These are phyloP conservation scores for Heterocephalus glaber DNA, from an alignment of 2,113 vertebrate genomes.

Conservation along the genomic window DNA sequence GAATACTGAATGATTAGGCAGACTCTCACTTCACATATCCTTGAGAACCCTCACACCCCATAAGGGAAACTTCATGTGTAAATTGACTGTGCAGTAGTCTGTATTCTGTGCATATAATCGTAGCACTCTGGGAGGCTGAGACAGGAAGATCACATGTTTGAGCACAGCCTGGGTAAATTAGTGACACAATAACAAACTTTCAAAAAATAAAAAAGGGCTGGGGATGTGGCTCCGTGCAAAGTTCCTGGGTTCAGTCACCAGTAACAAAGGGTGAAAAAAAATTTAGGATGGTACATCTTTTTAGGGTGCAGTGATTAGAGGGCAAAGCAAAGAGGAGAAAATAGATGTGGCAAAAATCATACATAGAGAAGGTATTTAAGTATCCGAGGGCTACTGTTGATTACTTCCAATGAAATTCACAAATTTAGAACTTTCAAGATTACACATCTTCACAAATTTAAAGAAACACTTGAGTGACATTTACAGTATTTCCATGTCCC, in stretches of 20 bases:
- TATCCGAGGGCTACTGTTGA: not conserved
- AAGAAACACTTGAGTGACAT: not conserved
- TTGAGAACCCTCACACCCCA: not conserved
- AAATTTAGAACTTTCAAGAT: conserved; percentile 5
- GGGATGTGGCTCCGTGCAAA: too few relatives aligned
- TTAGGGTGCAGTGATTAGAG: not conserved
- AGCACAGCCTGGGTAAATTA: too few relatives aligned
- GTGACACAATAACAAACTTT: not conserved
- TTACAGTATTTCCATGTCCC: not conserved
- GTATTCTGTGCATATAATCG: not conserved
- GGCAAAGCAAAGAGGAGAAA: not conserved
- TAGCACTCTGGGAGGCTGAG: too few relatives aligned
- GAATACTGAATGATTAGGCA: not conserved
- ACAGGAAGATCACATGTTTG: too few relatives aligned
- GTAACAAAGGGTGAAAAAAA: not conserved
- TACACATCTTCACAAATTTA: not conserved
- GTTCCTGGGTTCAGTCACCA: too few relatives aligned
- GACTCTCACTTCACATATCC: not conserved
- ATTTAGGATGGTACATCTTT: not conserved
- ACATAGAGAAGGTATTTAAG: not conserved
- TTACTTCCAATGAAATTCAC: not conserved
- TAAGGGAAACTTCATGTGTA: not conserved
- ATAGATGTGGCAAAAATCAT: not conserved
- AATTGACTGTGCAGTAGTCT: not conserved
- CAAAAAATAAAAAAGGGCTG: not conserved